A percentile compares a stretch with the other conserved stretches of the same genome.
Evolutionary conservation across 35 echinoderm and acorn worm species (phyloP).

Genomic region (Heliocidaris tuberculata): DNA sequence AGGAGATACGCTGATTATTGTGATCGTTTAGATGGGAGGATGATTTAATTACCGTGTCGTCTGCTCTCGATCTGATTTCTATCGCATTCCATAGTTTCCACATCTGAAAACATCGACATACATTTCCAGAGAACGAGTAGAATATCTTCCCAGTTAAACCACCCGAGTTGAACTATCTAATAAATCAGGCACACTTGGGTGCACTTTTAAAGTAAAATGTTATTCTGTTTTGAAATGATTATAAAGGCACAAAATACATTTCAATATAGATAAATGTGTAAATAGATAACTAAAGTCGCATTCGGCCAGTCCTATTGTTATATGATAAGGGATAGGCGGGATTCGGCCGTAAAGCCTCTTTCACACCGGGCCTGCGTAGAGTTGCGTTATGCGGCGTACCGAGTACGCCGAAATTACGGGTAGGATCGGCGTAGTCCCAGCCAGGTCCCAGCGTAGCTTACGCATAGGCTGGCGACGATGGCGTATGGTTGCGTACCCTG

Average conservation of each 20-base stretch:
- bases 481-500: too few relatives aligned
- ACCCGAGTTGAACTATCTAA: neutral
- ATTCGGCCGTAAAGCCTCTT: too few relatives aligned
- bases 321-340: too few relatives aligned
- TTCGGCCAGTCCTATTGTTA: too few relatives aligned
- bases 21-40: neutral
- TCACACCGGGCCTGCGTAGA: too few relatives aligned
- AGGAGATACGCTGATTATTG: slow-evolving; percentile 2
- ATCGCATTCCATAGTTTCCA: neutral
- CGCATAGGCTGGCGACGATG: too few relatives aligned
- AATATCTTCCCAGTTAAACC: neutral
- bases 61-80: neutral
- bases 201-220: neutral
- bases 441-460: too few relatives aligned
- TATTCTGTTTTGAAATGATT: neutral
- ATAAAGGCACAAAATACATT: neutral
- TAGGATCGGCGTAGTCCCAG: too few relatives aligned
- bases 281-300: too few relatives aligned
- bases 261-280: too few relatives aligned
- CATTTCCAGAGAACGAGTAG: neutral
- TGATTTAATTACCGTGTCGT: neutral
- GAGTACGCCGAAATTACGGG: too few relatives aligned
- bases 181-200: neutral
- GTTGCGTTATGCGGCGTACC: too few relatives aligned
- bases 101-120: neutral